phyloP scores from a whole-genome alignment of 2,888 invertebrate species.

The Cerceris ruficornis region DNA sequence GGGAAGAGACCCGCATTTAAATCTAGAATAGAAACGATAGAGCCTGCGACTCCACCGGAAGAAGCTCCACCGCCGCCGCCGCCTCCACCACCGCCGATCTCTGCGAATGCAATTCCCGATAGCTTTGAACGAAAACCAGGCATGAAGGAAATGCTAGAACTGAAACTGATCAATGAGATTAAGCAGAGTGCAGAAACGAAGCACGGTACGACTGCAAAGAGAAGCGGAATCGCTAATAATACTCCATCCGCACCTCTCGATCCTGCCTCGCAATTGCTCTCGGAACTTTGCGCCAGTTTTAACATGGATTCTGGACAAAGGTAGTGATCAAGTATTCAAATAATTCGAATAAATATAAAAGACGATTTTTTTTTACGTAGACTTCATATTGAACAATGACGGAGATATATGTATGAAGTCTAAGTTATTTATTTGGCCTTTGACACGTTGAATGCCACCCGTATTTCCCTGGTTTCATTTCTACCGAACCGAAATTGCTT shows the following conservation, averaged over 20 bases:
- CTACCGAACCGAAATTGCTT: no score
- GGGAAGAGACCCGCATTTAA: constrained; percentile 78
- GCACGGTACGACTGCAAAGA: constrained; percentile 81
- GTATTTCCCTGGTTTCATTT: no score
- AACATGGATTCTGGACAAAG: constrained; percentile 85
- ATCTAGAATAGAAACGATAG: constrained; percentile 76
- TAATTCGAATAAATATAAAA: no score
- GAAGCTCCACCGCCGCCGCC: constrained; percentile 80
- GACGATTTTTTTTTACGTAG: no score
- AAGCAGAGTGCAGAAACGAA: constrained; percentile 90
- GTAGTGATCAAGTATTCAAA: constrained; percentile 54
- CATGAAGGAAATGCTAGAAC: constrained; percentile 92
- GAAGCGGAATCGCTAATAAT: constrained; percentile 54
- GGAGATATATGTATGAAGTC: no score
- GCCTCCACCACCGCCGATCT: constrained; percentile 81
- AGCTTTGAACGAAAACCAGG: constrained; percentile 83
- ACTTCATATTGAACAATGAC: no score
- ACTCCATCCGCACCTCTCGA: constrained; percentile 83
- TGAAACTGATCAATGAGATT: constrained; percentile 92
- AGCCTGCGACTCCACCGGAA: constrained; percentile 82
- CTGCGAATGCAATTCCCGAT: constrained; percentile 69
- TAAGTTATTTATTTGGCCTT: no score
- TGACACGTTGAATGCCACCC: no score
- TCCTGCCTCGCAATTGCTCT: constrained; percentile 91
- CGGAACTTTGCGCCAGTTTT: constrained; percentile 92